phyloP scores from a whole-genome alignment of 2,888 invertebrate genomes.

The Mystacides longicornis region DNA sequence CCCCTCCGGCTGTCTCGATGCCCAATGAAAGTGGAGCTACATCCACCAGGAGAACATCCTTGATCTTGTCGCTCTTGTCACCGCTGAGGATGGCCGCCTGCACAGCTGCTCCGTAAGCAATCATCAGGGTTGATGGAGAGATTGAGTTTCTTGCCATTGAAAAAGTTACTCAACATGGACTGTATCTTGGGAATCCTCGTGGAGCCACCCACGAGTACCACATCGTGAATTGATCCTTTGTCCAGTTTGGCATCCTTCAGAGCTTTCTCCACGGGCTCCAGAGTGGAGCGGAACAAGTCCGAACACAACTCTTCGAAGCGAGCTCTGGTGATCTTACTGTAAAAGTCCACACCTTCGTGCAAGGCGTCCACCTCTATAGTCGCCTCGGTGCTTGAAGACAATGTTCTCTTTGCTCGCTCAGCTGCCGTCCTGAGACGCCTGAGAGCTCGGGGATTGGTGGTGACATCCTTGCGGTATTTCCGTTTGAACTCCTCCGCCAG shows the following conservation, averaged over 20 bases:
- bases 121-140: conserved; percentile 75
- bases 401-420: conserved; percentile 68
- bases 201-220: conserved; percentile 76
- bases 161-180: conserved; percentile 64
- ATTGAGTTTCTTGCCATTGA: conserved; percentile 65
- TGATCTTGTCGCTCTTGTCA: conserved; percentile 64
- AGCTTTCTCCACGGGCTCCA: conserved; percentile 73
- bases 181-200: conserved; percentile 76
- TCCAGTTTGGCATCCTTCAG: conserved; percentile 71
- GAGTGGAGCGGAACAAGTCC: conserved; percentile 63
- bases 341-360: conserved; percentile 62
- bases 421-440: conserved; percentile 67
- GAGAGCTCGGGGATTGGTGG: conserved; percentile 56
- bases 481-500: conserved; percentile 66
- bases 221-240: conserved; percentile 67
- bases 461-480: conserved; percentile 63
- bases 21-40: conserved; percentile 61
- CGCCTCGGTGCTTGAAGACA: conserved; percentile 71
- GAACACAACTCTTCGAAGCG: conserved; percentile 69
- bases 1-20: conserved; percentile 75
- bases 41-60: conserved; percentile 57
- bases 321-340: conserved; percentile 64
- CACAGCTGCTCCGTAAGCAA: conserved; percentile 70
- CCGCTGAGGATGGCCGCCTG: conserved; percentile 67
- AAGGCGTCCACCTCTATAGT: conserved; percentile 68